phyloP scores from a whole-genome alignment of 2,888 invertebrate species.

The Cantharis rustica region DNA sequence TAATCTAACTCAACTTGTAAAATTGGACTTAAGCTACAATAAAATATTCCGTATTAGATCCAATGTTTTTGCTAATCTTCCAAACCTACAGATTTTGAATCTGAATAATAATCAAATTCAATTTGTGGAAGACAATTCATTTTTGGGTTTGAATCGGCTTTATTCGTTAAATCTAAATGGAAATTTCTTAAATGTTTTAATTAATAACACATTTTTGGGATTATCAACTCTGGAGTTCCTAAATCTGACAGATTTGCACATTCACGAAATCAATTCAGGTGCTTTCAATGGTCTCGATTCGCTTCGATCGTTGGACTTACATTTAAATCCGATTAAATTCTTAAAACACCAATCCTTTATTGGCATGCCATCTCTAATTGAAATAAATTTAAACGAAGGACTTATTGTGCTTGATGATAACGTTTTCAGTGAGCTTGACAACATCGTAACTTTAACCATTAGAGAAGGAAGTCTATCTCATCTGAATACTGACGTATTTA shows the following conservation, averaged over 20 bases:
- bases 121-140: not conserved
- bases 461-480: not conserved
- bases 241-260: not conserved
- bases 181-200: conserved; percentile 4
- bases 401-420: not conserved
- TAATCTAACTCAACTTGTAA: not conserved
- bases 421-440: not conserved
- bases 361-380: not conserved
- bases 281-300: conserved; percentile 10
- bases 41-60: not conserved
- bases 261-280: not conserved
- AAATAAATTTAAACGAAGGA: not conserved
- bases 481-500: not conserved
- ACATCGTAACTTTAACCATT: not conserved
- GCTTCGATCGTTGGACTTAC: conserved; percentile 6
- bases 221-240: not conserved
- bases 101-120: not conserved
- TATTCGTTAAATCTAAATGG: not conserved
- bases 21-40: conserved; percentile 5
- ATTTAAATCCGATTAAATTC: not conserved
- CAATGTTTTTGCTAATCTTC: conserved; percentile 5
- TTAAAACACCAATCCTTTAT: not conserved
- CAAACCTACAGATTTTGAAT: not conserved
- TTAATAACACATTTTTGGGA: conserved; percentile 8
- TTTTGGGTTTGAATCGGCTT: not conserved